Evolutionary conservation across 1,140 invertebrate genomes (phyloP), one percentile per base, ranked within the genome.

Genomic region (Druon quercuslanigerum): DNA sequence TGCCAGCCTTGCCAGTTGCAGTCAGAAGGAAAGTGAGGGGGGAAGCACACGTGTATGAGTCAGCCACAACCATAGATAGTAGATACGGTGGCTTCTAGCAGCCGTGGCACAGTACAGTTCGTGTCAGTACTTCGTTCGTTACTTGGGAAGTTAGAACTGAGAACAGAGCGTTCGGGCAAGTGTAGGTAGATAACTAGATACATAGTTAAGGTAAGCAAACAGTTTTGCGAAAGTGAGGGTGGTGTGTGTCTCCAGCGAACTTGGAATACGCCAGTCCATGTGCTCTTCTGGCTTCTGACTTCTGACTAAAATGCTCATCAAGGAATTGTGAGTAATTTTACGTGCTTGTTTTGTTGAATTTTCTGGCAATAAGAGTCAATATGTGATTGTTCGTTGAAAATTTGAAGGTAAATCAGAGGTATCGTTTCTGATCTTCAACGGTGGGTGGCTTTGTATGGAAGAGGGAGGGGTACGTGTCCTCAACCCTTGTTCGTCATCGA

Each of bases 271-370:
- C 77, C 71, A 82, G 84, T 83, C 84, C 86, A 87, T 86, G 86
- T 86, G 78, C 85, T 79, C 82, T 76, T 74, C 78, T 73, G 54
- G 74, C 82, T 76, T 74, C 77, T 73, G 54, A 75, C 82, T 76
- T 74, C 77, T 73, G 54, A 75, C 77, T 87, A 90, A 91, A 80
- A 91, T 91, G 90, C 89, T 91, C 75, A 91, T 91, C 87, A 91
- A 91, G 74, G 90, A 91, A 88, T 91, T 83, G 90, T 91, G 84
- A 90, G 90, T 90, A 56, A 19, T 76, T 80, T n/a, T 20, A 17
- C 16, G 16, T 17, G 17, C 5, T 51, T 13, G 54, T 17, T 71
- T 51, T 40, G 25, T 50, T 12, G 8, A 14, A 56, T 3, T 57
- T 72, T 66, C n/a, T 17, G 66, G 51, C 40, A 46, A 9, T 46